Evolutionary conservation across 2,888 invertebrate species (phyloP), one percentile per base, ranked within the genome.

Genomic region (Poecilus cupreus): DNA sequence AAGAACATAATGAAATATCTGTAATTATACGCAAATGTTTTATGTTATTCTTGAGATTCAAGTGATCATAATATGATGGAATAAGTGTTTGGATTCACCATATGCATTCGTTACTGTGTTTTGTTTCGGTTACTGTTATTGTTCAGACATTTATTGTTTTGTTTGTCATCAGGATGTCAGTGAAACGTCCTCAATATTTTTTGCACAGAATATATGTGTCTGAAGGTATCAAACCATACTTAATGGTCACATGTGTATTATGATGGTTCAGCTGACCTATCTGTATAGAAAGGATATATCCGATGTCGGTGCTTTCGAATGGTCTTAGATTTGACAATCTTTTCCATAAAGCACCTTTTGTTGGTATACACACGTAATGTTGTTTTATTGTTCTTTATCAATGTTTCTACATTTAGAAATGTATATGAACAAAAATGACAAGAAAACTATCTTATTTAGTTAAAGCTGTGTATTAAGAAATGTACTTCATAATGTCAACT

Each of bases 341-440:
- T 80, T 70, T 72, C 80, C 80, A 80, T 72, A 72, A 80, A 80
- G 80, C 80, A 80, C 80, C 80, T 72, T 78, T 72, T 80, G 80
- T 80, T 80, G 80, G 80, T 70, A 80, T 57, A 80, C 54, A 80
- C 80, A 80, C 72, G 51, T 80, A 80, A 80, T 70, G 80, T 80
- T 80, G 80, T 80, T 80, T 80, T 80, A 80, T 57, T 80, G 80
- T 80, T 80, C 80, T 80, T 80, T 80, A 80, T 80, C 80, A 80
- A 80, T 80, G 80, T 80, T 80, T 80, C 80, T 80, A 80, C 80
- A 80, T 80, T 80, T 80, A 80, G 80, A 80, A 80, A 72, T 72
- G 57, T 80, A 80, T 80, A 80, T 80, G 80, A 80, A 80, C 72
- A 80, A 80, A 75, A 80, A 72, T 57, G 43, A 79, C 79, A 70